Percentiles rank a stretch among this genome's conserved stretches.
These are phyloP conservation scores for Julus scanicus DNA, from an alignment of 2,888 invertebrate genomes.

Conservation along the genomic window DNA sequence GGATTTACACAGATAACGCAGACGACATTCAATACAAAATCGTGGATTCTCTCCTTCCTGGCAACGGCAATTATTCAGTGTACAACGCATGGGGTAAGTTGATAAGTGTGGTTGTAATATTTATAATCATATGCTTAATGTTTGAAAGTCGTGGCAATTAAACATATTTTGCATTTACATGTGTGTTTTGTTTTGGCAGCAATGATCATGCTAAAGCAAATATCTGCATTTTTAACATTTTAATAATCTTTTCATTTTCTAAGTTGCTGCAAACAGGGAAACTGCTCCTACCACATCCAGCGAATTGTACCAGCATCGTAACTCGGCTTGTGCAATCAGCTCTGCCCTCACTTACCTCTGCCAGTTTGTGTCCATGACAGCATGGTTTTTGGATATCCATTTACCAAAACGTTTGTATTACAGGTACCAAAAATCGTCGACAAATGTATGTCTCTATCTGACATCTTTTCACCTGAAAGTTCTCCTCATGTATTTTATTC, in stretches of 20 bases:
- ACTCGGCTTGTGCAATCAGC: constrained; percentile 78
- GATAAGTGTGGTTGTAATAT: too few species aligned
- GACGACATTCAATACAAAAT: constrained; percentile 79
- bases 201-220: background rate
- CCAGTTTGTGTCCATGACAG: constrained; percentile 83
- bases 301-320: constrained; percentile 66
- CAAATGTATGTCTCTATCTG: too few species aligned
- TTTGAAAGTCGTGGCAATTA: background rate
- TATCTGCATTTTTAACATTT: background rate
- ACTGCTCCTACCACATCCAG: constrained; percentile 57
- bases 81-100: constrained; percentile 80
- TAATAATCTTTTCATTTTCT: background rate
- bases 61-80: constrained; percentile 84
- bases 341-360: constrained; percentile 87
- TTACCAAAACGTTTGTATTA: constrained; percentile 74
- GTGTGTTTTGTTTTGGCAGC: too few species aligned
- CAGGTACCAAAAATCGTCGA: constrained; percentile 60
- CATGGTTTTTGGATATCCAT: constrained; percentile 83
- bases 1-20: constrained; percentile 77
- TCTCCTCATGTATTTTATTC: too few species aligned
- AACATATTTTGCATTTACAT: constrained; percentile 37
- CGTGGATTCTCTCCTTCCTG: constrained; percentile 84
- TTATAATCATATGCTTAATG: too few species aligned
- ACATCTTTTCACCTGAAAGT: too few species aligned
- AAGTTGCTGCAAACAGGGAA: constrained; percentile 58